Base-by-base conservation (phyloP, 2,888 invertebrate species). In the Fragum whitleyi region DNA sequence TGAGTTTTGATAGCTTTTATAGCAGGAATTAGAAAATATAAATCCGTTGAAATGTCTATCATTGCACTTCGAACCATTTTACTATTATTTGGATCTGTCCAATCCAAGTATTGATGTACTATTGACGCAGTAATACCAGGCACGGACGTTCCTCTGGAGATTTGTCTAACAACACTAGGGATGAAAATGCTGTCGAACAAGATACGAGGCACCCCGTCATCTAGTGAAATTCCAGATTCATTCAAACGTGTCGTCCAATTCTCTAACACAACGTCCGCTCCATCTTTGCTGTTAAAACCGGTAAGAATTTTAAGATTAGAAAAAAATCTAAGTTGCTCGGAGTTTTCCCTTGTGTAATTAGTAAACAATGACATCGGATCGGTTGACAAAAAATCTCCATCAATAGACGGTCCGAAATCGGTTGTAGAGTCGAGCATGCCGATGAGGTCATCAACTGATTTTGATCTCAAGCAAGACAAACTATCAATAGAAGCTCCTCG, bases 11-110 rank as follows among this genome's bases (percentile, higher is more conserved):
- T 74, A 21, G 61, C 55, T 9, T 23, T 32, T 26, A 97, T 97
- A 73, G 97, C 97, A 16, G 98, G 98, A 93, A 98, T 98, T 85
- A 97, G 97, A 95, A 99, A 98, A 95, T 97, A 97, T 93, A 97
- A 97, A 94, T 99, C 98, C 19, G 98, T 98, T 0, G 98, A 97
- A 6, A 97, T 96, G 91, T 97, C 97, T 16, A 97, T 97, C 70
- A 98, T 96, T 96, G 97, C 97, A 94, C 97, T 97, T 94, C 97
- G 97, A 93, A 97, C 97, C n/a, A 14, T 61, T 2, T 69, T 26
- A 92, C 97, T 94, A 92, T 96, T 97, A 21, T 96, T 11, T 3
- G 72, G 68, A 19, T 78, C 59, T 5, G 42, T 14, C 71, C 79
- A 77, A 7, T 72, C 72, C 0, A 72, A 73, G 57, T 84, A 80